Percentiles rank a stretch among this genome's conserved stretches.
Evolutionary conservation across 2,797 vertebrate genomes (phyloP).

Genomic region (Arremon aurantiirostris): DNA sequence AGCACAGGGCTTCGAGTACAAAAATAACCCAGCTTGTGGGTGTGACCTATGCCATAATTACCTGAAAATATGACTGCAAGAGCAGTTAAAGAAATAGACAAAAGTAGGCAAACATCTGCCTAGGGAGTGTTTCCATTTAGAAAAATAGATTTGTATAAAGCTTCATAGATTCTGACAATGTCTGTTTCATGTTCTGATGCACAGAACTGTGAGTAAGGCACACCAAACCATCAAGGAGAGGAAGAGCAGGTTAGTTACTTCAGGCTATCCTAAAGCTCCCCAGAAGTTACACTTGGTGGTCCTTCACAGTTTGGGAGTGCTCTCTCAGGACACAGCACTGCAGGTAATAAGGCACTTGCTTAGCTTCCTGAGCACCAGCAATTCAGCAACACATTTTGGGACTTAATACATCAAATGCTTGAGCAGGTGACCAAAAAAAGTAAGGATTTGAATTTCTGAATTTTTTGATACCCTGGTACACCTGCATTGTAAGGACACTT

Average conservation of each 20-base stretch:
- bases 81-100: constrained; percentile 39
- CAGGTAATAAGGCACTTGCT: neutral
- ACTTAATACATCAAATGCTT: neutral
- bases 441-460: neutral
- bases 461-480: neutral
- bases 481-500: neutral
- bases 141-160: constrained; percentile 62
- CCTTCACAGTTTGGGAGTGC: neutral
- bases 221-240: neutral
- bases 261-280: neutral
- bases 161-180: neutral
- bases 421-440: neutral
- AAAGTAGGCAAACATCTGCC: constrained; percentile 37
- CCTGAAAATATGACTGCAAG: constrained; percentile 57
- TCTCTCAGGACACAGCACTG: neutral
- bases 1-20: constrained; percentile 60
- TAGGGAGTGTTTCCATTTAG: constrained; percentile 35
- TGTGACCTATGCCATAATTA: constrained; percentile 64
- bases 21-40: constrained; percentile 64
- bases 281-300: neutral
- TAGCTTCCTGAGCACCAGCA: neutral
- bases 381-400: neutral
- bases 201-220: neutral
- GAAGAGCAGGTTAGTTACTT: neutral
- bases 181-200: neutral